A percentile compares a stretch with the other conserved stretches of the same genome.
Conservation (phyloP, 2,113 vertebrate species). For the Bufo bufo region DNA sequence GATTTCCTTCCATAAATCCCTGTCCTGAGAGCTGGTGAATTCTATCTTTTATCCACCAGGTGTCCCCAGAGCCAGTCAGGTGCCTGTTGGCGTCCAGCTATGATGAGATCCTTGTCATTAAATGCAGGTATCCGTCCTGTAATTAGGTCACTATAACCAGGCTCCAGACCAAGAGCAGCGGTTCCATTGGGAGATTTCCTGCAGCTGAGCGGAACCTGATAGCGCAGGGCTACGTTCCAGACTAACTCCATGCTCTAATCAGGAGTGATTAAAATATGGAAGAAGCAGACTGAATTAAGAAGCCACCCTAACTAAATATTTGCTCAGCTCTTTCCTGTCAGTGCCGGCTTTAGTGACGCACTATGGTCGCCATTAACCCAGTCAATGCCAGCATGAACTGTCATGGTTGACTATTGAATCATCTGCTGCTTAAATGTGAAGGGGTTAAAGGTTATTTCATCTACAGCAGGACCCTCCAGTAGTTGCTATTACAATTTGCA, state of each 20-base stretch:
- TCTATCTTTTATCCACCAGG: constrained; percentile 35
- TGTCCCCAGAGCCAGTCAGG: constrained; percentile 36
- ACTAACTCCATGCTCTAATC: not conserved
- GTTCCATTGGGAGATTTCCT: not conserved
- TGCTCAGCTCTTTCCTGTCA: not conserved
- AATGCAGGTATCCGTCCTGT: not conserved
- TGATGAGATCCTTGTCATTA: not conserved
- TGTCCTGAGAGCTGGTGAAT: not conserved
- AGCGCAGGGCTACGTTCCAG: not conserved
- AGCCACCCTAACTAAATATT: not conserved
- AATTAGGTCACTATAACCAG: constrained; percentile 3
- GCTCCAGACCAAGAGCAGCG: not conserved
- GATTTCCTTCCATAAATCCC: not conserved
- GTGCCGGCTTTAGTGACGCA: not conserved
- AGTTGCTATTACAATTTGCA: constrained; percentile 38
- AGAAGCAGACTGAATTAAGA: not conserved
- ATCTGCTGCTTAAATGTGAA: not conserved
- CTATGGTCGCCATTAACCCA: constrained; percentile 9
- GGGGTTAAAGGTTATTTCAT: not conserved
- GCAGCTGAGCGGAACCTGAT: not conserved
- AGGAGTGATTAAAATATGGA: not conserved
- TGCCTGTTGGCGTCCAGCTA: not conserved
- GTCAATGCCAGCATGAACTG: not conserved
- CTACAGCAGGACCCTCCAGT: not conserved
- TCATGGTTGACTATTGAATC: not conserved